Evolutionary conservation across 2,888 invertebrate genomes (phyloP), one percentile per base, ranked within the genome.

Genomic region (Vannuccia rotundouncinata): DNA sequence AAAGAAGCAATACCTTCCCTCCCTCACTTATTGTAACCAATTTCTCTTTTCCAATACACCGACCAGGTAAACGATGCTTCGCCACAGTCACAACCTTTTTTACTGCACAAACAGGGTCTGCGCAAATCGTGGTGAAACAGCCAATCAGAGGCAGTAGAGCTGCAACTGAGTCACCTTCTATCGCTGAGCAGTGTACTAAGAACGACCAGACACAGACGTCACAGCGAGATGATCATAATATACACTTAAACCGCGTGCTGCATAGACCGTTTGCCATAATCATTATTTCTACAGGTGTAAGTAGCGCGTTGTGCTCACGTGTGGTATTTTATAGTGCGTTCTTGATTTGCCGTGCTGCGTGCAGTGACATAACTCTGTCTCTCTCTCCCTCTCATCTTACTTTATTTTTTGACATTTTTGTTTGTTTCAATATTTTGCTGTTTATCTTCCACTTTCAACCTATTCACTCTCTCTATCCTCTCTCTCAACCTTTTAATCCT

Each of bases 271-370:
- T 45, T 45, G 45, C 45, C 45, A 45, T 45, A 13, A 5, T 17
- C 45, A 45, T 45, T 45, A 27, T 66, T 66, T n/a, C 10, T 17
- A 66, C 66, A 66, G 66, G 66, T 66, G 66, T 66, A 66, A 66
- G 66, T 66, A 13, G 66, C 45, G 45, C 66, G 2, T 17, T 66
- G 13, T 66, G 66, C 66, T 66, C 66, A 66, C 66, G 66, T 66
- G 66, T 66, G 66, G 17, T 22, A 27, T 66, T 66, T 10, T 17
- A 45, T 45, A 10, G 17, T 17, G 45, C 66, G 66, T 66, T 66
- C 66, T 22, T 66, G 10, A 66, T 66, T 66, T 66, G 66, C 66
- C 25, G 66, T 66, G 66, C 66, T 22, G 5, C 66, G 5, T 66
- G 66, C 66, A 5, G 66, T 66, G 66, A 13, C 66, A 22, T 66